Evolutionary conservation across 1,140 invertebrate species (phyloP).

Genomic region (Euglossa dilemma): DNA sequence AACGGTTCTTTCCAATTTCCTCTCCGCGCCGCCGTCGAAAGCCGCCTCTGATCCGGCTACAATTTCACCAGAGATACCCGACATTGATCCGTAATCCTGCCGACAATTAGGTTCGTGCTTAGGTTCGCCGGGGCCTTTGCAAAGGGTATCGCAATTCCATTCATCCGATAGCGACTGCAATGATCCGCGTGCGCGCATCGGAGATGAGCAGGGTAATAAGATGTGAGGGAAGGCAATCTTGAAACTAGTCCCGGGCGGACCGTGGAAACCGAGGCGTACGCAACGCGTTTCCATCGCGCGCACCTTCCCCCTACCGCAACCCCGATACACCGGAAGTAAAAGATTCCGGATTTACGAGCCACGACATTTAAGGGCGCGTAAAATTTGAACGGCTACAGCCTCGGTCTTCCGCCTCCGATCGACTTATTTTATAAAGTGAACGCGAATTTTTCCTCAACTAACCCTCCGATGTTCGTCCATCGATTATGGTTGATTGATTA

Average conservation of each 20-base stretch:
- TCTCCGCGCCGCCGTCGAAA: slow-evolving; percentile 8
- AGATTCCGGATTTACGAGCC: slow-evolving; percentile 26
- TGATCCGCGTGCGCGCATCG: slow-evolving; percentile 57
- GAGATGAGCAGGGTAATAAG: slow-evolving; percentile 65
- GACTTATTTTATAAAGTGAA: neutral
- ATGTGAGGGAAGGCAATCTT: slow-evolving; percentile 62
- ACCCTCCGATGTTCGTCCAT: too few relatives aligned
- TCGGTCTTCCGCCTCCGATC: too few relatives aligned
- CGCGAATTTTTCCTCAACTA: neutral
- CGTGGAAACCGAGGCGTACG: slow-evolving; percentile 22
- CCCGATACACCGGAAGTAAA: slow-evolving; percentile 15
- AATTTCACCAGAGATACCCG: slow-evolving; percentile 51
- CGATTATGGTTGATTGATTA: too few relatives aligned
- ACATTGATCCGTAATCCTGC: slow-evolving; percentile 56
- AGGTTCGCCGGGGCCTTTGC: slow-evolving; percentile 26
- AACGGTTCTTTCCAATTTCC: slow-evolving; percentile 45
- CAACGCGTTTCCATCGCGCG: slow-evolving; percentile 42
- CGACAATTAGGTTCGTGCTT: slow-evolving; percentile 58
- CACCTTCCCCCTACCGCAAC: rapidly evolving
- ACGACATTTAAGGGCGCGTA: slow-evolving; percentile 12
- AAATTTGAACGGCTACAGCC: neutral
- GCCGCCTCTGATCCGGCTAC: slow-evolving; percentile 46
- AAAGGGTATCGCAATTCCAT: slow-evolving; percentile 60
- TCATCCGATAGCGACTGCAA: slow-evolving; percentile 57
- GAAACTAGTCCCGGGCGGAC: slow-evolving; percentile 40